Percentiles rank a stretch among this genome's conserved stretches.
Evolutionary conservation across 2,113 vertebrate species (phyloP).

Genomic region (Ptilonorhynchus violaceus): DNA sequence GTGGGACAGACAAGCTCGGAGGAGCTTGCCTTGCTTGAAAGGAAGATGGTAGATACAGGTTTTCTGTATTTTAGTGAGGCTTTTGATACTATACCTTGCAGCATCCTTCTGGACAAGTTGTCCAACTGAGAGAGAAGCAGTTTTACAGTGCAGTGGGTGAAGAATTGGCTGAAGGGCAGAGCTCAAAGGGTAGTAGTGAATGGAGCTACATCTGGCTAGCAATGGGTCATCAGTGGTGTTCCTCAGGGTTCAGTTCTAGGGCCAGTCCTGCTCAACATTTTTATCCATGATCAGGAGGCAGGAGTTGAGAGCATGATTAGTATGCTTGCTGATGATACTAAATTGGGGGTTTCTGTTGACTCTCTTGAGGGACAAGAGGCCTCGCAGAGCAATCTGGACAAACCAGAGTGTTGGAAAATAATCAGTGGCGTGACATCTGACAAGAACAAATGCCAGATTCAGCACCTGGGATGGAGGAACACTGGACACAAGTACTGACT

Average conservation of each 20-base stretch:
- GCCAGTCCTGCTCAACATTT: neutral
- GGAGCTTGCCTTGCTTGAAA: neutral
- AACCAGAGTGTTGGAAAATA: neutral
- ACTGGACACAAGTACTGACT: neutral
- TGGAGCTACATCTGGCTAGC: neutral
- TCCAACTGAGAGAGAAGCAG: neutral
- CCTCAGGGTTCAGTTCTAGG: neutral
- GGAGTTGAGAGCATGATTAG: neutral
- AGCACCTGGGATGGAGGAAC: neutral
- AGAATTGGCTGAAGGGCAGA: neutral
- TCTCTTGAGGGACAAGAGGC: neutral
- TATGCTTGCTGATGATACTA: neutral
- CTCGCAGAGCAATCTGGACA: neutral
- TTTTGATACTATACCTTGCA: neutral
- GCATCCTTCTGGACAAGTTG: neutral
- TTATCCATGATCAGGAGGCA: neutral
- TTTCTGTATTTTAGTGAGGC: neutral
- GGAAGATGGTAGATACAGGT: neutral
- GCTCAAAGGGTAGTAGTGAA: neutral
- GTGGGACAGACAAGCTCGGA: too few species aligned
- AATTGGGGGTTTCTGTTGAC: neutral
- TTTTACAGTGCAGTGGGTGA: neutral
- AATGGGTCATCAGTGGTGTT: fast-evolving
- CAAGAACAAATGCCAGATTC: neutral
- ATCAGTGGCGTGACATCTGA: neutral